A percentile compares a stretch with the other conserved stretches of the same genome.
Evolutionary conservation across 2,797 vertebrate species (phyloP).

Genomic region (Spea hammondii): DNA sequence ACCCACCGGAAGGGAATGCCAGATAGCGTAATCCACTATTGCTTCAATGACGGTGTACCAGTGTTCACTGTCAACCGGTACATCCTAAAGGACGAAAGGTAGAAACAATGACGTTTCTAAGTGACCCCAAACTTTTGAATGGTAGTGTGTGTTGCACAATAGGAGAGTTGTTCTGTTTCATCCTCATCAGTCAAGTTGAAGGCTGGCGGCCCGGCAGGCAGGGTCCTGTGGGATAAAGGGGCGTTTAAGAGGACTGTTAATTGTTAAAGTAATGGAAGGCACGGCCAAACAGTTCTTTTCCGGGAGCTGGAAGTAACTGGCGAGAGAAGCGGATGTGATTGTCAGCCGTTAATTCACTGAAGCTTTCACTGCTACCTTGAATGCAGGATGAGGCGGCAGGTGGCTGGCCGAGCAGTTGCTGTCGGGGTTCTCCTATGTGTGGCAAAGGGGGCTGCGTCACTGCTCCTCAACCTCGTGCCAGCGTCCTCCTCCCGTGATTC

Average conservation of each 20-base stretch:
- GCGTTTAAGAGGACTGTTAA: not conserved
- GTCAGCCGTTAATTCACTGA: not conserved
- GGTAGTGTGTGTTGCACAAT: not conserved
- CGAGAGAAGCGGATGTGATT: not conserved
- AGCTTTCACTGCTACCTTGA: not conserved
- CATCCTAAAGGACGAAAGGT: no score
- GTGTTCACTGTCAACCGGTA: no score
- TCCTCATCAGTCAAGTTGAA: not conserved
- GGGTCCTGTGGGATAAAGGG: not conserved
- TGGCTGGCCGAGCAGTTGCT: not conserved
- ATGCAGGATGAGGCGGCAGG: not conserved
- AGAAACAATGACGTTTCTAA: not conserved
- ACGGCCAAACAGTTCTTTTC: not conserved
- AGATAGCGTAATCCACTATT: no score
- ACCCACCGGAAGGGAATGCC: no score
- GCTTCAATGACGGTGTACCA: no score
- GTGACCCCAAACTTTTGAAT: no score
- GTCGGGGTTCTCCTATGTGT: no score
- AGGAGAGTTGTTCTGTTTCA: constrained; percentile 5
- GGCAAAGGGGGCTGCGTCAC: no score
- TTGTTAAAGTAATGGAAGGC: constrained; percentile 12
- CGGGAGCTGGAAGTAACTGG: not conserved
- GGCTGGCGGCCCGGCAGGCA: not conserved
- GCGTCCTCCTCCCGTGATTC: no score
- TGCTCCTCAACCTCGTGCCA: no score